Evolutionary conservation across 1,140 invertebrate species (phyloP).

Genomic region (Drosophila saltans): DNA sequence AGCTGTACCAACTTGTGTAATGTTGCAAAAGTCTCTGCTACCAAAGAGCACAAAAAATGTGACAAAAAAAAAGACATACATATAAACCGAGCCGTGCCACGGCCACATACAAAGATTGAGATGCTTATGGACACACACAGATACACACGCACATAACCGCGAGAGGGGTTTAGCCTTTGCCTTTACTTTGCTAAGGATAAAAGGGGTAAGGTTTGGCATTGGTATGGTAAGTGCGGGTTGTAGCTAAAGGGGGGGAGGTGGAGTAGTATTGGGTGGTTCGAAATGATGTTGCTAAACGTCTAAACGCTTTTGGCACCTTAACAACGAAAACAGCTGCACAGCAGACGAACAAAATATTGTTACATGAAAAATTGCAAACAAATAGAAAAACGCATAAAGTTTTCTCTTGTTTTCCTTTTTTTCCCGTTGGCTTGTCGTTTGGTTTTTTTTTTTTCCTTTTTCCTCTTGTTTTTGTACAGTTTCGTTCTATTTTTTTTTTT

Average conservation of each 20-base stretch:
- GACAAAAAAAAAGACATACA: constrained; percentile 29
- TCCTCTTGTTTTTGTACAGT: constrained; percentile 20
- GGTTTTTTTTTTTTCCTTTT: neutral
- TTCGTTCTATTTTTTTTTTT: constrained; percentile 15
- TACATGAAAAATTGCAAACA: constrained; percentile 63
- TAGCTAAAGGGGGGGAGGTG: constrained; percentile 2
- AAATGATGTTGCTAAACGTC: constrained; percentile 49
- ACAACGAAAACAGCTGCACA: constrained; percentile 70
- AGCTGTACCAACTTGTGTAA: constrained; percentile 20
- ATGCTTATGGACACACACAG: constrained; percentile 23
- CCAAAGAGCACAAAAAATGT: constrained; percentile 46
- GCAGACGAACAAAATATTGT: constrained; percentile 68
- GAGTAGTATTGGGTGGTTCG: constrained; percentile 31
- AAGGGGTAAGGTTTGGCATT: neutral
- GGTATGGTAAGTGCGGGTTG: neutral
- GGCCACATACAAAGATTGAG: constrained; percentile 62
- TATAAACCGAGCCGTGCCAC: constrained; percentile 6
- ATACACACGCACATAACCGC: neutral
- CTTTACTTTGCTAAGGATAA: neutral
- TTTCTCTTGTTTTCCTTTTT: constrained; percentile 13
- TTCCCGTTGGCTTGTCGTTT: neutral
- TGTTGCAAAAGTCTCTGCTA: constrained; percentile 18
- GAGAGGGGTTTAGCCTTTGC: neutral
- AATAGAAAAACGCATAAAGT: constrained; percentile 57
- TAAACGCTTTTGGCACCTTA: constrained; percentile 72